These are phyloP conservation scores for Chrysolina haemoptera DNA, from an alignment of 2,888 invertebrate species.

Conservation along the genomic window DNA sequence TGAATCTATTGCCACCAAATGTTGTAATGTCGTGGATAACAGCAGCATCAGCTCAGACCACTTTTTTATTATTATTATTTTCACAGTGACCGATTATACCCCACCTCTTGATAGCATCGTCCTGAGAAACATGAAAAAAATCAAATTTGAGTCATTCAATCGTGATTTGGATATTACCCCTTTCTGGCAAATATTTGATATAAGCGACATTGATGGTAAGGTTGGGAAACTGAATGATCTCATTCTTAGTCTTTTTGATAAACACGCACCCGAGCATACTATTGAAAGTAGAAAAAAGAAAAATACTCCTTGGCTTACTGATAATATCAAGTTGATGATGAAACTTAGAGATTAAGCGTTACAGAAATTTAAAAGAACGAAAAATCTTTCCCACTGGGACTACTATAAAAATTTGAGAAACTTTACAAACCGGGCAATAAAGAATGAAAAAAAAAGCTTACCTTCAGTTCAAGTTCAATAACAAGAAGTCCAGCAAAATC, in stretches of 20 bases:
- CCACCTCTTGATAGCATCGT: neutral
- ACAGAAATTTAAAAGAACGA: constrained; percentile 26
- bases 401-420: constrained; percentile 26
- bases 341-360: constrained; percentile 29
- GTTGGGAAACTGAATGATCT: constrained; percentile 19
- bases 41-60: constrained; percentile 1
- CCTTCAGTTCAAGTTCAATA: too few species aligned
- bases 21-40: constrained; percentile 16
- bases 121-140: constrained; percentile 14
- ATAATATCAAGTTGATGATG: constrained; percentile 21
- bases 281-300: neutral
- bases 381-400: constrained; percentile 20
- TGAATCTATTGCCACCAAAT: constrained; percentile 8
- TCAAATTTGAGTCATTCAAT: neutral
- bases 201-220: constrained; percentile 12
- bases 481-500: too few species aligned
- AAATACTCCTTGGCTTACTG: constrained; percentile 18
- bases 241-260: constrained; percentile 16
- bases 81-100: constrained; percentile 1
- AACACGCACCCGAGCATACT: constrained; percentile 13
- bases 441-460: constrained; percentile 24
- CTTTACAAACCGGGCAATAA: constrained; percentile 22
- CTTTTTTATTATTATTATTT: constrained; percentile 3
- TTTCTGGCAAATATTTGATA: constrained; percentile 18
- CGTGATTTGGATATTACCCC: neutral